phyloP scores from a whole-genome alignment of 2,113 vertebrate genomes.

The Corapipo altera region DNA sequence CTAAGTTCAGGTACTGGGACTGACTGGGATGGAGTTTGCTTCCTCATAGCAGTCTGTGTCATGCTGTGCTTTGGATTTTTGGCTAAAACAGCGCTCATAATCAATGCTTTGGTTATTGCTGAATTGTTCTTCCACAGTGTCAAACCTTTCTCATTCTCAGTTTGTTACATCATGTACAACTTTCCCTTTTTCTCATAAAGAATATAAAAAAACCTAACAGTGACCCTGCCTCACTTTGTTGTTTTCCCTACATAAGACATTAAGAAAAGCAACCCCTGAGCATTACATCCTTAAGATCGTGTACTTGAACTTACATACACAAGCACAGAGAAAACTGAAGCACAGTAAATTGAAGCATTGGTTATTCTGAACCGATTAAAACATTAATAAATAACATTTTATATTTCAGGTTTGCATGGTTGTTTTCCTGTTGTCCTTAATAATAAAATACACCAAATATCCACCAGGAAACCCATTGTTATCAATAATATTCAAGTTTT shows the following conservation, averaged over 20 bases:
- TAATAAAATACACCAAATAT: background rate
- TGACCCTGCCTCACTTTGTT: background rate
- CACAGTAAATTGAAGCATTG: background rate
- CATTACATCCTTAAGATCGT: background rate
- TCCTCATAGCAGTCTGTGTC: background rate
- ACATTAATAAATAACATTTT: background rate
- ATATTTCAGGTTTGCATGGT: background rate
- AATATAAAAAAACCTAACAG: background rate
- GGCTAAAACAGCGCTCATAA: background rate
- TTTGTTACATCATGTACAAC: background rate
- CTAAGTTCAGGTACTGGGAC: background rate
- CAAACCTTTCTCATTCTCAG: background rate
- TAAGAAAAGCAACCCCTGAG: background rate
- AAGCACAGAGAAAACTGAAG: background rate
- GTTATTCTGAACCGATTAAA: background rate
- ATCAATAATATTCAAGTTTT: background rate
- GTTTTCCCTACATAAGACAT: background rate
- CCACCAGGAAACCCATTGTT: background rate
- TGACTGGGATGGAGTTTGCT: background rate
- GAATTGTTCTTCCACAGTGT: background rate
- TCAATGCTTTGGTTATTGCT: rapidly evolving
- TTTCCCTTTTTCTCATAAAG: background rate
- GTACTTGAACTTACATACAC: background rate
- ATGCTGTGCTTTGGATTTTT: background rate
- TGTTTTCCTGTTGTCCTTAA: background rate